Conservation (phyloP, 2,888 invertebrate species). For the Hofmannophila pseudospretella region DNA sequence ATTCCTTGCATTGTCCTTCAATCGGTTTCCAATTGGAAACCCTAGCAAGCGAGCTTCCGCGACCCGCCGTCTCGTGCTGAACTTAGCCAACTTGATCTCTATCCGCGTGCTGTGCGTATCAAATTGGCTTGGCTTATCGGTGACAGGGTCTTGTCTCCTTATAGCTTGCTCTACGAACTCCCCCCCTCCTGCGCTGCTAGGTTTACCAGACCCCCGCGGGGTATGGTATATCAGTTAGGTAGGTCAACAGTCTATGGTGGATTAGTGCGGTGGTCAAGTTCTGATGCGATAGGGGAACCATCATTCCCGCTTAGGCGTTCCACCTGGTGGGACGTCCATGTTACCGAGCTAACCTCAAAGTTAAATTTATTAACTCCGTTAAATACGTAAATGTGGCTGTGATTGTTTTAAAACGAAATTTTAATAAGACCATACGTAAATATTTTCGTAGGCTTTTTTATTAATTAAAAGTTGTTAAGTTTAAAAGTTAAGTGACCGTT, state of each 20-base stretch:
- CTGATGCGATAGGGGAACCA: neutral
- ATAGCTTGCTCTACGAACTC: neutral
- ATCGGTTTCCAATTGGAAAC: too few species aligned
- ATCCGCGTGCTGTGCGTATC: neutral
- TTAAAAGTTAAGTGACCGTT: neutral
- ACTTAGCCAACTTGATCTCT: constrained; percentile 1
- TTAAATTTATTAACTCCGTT: neutral
- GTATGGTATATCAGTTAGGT: neutral
- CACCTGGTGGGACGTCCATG: constrained; percentile 4
- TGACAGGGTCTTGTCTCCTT: constrained; percentile 1
- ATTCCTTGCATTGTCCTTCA: too few species aligned
- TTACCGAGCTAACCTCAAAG: neutral
- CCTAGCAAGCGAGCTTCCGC: neutral
- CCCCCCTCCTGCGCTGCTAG: neutral
- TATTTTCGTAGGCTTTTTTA: neutral
- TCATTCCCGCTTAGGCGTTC: constrained; percentile 21
- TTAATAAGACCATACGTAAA: neutral
- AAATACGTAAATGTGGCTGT: neutral
- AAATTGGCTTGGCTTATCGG: constrained; percentile 1
- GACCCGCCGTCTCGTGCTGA: neutral
- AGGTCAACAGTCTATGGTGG: neutral
- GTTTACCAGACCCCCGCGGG: neutral
- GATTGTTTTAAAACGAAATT: neutral
- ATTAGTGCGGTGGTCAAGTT: neutral
- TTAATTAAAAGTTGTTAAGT: neutral